Conservation (phyloP, 53 echinoderm and acorn worm species). For the Echinometra lucunter region DNA sequence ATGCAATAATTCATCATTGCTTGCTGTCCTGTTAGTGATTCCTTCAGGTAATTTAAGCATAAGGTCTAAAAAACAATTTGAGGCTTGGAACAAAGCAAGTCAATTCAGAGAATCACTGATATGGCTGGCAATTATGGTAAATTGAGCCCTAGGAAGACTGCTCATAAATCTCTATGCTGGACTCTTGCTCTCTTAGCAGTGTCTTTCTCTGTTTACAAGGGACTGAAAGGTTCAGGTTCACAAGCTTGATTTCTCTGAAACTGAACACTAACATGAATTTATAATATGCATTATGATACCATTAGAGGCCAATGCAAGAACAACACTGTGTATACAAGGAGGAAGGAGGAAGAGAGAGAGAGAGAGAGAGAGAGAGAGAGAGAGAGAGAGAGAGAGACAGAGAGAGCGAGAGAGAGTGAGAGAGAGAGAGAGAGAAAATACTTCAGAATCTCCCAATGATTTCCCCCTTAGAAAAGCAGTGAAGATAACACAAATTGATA, state of each 20-base stretch:
- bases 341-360: too few species aligned
- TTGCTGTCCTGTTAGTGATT: not conserved
- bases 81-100: constrained; percentile 7
- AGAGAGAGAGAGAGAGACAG: too few species aligned
- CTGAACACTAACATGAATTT: not conserved
- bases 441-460: not conserved
- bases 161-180: not conserved
- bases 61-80: not conserved
- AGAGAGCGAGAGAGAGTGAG: too few species aligned
- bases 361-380: too few species aligned
- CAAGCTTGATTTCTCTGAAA: not conserved
- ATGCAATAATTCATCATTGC: too few species aligned
- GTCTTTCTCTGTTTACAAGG: not conserved
- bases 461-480: not conserved
- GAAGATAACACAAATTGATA: not conserved
- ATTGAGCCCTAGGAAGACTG: constrained; percentile 29
- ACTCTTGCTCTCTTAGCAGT: not conserved
- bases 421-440: not conserved
- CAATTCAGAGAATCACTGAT: constrained; percentile 8
- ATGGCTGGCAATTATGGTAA: constrained; percentile 9
- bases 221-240: not conserved
- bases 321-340: not conserved
- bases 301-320: not conserved
- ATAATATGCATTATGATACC: not conserved
- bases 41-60: not conserved